phyloP scores from a whole-genome alignment of 2,797 vertebrate species.

The Mormyrus hasselquistii region DNA sequence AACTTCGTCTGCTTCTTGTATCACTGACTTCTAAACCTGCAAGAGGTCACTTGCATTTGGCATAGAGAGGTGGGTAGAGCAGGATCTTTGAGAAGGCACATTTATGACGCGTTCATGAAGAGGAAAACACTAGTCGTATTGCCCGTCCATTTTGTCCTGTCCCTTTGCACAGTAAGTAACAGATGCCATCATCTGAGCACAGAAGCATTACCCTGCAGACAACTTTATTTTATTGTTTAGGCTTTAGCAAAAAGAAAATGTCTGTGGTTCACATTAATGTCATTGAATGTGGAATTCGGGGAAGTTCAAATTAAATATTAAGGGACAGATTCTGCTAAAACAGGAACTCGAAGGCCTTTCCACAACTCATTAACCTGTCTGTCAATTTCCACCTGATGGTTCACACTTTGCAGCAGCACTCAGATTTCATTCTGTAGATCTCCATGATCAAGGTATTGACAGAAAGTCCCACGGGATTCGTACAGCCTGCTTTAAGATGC shows the following conservation, averaged over 20 bases:
- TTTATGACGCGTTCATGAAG: neutral
- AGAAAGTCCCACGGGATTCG: neutral
- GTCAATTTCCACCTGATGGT: neutral
- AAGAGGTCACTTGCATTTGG: neutral
- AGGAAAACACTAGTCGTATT: neutral
- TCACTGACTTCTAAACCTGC: neutral
- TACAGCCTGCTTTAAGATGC: neutral
- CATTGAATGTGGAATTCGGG: neutral
- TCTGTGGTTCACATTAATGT: neutral
- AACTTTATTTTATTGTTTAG: neutral
- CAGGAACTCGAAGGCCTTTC: constrained; percentile 44
- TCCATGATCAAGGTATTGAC: neutral
- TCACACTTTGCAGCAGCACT: neutral
- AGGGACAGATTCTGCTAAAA: neutral
- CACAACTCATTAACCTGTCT: constrained; percentile 29
- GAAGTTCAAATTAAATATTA: neutral
- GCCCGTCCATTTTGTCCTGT: neutral
- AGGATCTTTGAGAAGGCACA: neutral
- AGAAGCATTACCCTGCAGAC: neutral
- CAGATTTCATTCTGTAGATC: neutral
- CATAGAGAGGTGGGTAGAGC: neutral
- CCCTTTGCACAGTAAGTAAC: neutral
- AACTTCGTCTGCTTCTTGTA: neutral
- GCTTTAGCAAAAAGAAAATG: neutral
- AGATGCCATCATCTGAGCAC: neutral